Evolutionary conservation across 2,797 vertebrate genomes (phyloP).

Genomic region (Lutjanus campechanus): DNA sequence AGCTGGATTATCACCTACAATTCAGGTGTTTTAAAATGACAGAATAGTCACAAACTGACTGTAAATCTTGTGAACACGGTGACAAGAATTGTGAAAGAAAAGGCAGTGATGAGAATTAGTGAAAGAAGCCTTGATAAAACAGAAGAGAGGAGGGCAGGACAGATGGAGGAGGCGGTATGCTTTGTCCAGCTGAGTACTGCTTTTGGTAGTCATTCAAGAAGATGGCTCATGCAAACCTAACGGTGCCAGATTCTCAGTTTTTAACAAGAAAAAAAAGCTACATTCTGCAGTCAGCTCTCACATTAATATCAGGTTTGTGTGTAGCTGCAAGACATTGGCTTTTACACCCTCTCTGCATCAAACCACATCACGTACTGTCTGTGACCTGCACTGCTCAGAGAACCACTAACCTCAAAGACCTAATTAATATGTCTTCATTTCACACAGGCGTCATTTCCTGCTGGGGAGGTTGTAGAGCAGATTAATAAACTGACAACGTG

Average conservation of each 20-base stretch:
- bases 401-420: constrained; percentile 20
- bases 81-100: constrained; percentile 28
- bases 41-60: constrained; percentile 2
- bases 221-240: constrained; percentile 64
- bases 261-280: constrained; percentile 39
- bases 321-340: background rate
- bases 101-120: constrained; percentile 25
- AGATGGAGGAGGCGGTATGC: constrained; percentile 73
- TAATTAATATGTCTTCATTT: constrained; percentile 61
- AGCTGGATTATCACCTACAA: constrained; percentile 8
- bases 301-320: constrained; percentile 24
- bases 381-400: constrained; percentile 7
- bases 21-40: background rate
- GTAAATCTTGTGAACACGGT: constrained; percentile 2
- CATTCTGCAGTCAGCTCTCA: constrained; percentile 23
- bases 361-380: constrained; percentile 9
- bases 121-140: constrained; percentile 55
- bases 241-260: constrained; percentile 57
- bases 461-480: constrained; percentile 33
- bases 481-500: constrained; percentile 57
- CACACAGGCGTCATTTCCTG: constrained; percentile 52
- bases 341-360: constrained; percentile 1
- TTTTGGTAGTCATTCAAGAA: constrained; percentile 75
- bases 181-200: constrained; percentile 70
- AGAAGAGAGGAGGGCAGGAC: constrained; percentile 68